Evolutionary conservation across 1,140 invertebrate genomes (phyloP).

Genomic region (Drosophila obscura): DNA sequence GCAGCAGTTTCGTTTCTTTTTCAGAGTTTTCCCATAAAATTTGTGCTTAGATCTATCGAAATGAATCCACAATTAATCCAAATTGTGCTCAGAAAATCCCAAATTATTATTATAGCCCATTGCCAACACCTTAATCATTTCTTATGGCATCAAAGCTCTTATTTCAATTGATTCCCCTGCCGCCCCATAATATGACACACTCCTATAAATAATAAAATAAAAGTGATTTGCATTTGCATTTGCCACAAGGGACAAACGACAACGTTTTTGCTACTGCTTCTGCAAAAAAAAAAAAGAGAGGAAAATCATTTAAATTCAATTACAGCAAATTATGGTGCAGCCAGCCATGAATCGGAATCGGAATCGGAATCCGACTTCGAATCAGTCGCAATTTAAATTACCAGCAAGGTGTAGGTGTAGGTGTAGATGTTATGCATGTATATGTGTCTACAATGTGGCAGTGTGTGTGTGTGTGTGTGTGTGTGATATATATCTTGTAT

Average conservation of each 20-base stretch:
- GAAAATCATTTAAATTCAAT: conserved; percentile 70
- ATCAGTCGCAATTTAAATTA: conserved; percentile 66
- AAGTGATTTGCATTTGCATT: conserved; percentile 3
- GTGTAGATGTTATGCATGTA: too few relatives aligned
- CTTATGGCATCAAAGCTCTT: too few relatives aligned
- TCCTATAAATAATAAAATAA: neutral
- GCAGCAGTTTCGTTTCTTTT: too few relatives aligned
- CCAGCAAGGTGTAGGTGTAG: conserved; percentile 12
- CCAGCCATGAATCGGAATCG: neutral
- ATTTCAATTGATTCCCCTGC: too few relatives aligned
- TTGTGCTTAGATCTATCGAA: too few relatives aligned
- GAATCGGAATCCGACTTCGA: neutral
- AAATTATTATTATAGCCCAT: too few relatives aligned
- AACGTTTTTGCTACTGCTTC: neutral
- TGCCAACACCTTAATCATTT: too few relatives aligned
- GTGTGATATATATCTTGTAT: conserved; percentile 39
- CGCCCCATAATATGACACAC: too few relatives aligned
- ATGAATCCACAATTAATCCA: too few relatives aligned
- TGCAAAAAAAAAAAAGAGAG: neutral
- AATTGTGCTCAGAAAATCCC: too few relatives aligned
- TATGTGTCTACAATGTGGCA: neutral
- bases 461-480: conserved; percentile 12
- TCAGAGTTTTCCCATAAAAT: too few relatives aligned
- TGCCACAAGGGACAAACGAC: conserved; percentile 2
- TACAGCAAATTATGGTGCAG: conserved; percentile 56